Percentiles rank a stretch among this genome's conserved stretches.
Evolutionary conservation across 2,113 vertebrate genomes (phyloP).

Genomic region (Muntiacus muntjak): DNA sequence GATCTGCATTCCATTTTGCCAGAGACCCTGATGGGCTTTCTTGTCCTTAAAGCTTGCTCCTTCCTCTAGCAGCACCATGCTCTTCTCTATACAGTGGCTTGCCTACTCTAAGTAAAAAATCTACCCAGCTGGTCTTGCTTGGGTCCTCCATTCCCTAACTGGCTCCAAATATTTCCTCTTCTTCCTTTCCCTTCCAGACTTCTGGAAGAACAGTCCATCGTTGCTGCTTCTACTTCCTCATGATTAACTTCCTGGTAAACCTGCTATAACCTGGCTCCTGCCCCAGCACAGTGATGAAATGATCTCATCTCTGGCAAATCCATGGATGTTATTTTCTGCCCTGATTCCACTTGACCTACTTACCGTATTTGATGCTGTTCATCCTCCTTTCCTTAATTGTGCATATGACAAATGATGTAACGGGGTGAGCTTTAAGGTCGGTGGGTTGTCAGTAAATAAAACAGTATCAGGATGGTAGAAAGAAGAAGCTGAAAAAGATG

Average conservation of each 20-base stretch:
- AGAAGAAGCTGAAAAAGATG: not conserved
- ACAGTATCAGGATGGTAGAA: not conserved
- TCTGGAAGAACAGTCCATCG: not conserved
- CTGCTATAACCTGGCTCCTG: not conserved
- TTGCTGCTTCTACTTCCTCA: not conserved
- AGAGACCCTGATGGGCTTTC: not conserved
- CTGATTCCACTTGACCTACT: slow-evolving; percentile 1
- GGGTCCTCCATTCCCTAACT: not conserved
- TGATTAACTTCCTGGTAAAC: not conserved
- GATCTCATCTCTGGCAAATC: slow-evolving; percentile 10
- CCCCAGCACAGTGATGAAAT: not conserved
- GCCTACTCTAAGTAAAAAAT: not conserved
- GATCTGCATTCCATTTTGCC: not conserved
- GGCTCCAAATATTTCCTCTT: not conserved
- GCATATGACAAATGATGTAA: not conserved
- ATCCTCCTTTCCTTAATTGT: not conserved
- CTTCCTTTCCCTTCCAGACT: not conserved
- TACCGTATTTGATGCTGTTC: not conserved
- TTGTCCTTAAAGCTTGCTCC: not conserved
- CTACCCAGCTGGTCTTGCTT: not conserved
- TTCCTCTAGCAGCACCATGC: not conserved
- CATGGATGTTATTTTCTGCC: not conserved
- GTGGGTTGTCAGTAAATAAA: not conserved
- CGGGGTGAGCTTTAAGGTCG: not conserved
- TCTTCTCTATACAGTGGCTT: not conserved